Percentiles rank a stretch among this genome's conserved stretches.
phyloP scores from a whole-genome alignment of 2,888 invertebrate genomes.

The Abrostola triplasia region DNA sequence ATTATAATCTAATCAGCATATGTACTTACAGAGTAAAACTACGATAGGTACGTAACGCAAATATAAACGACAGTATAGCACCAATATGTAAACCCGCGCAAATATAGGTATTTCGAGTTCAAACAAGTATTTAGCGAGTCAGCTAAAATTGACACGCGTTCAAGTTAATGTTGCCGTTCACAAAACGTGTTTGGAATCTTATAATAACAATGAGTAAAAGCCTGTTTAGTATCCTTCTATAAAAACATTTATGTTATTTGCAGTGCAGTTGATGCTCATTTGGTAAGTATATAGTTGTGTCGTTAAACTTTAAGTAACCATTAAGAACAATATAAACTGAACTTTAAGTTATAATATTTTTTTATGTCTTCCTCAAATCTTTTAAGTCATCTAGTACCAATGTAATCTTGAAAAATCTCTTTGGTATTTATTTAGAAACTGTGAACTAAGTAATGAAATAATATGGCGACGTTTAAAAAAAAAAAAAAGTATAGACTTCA shows the following conservation, averaged over 20 bases:
- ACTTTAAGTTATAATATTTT: no score
- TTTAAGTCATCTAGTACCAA: no score
- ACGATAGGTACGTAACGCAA: neutral
- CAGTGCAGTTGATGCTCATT: slow-evolving; percentile 1
- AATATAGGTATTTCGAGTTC: slow-evolving; percentile 9
- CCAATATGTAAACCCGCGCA: slow-evolving; percentile 19
- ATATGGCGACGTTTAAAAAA: no score
- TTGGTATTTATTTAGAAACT: no score
- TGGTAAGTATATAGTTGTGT: neutral
- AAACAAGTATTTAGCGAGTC: slow-evolving; percentile 22
- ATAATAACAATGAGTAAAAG: slow-evolving; percentile 2
- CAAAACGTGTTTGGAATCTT: slow-evolving; percentile 20
- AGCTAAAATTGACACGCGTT: slow-evolving; percentile 19
- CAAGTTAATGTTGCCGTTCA: slow-evolving; percentile 10
- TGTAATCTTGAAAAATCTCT: neutral
- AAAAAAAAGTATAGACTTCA: no score
- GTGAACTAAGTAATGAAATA: no score
- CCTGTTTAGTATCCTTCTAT: slow-evolving; percentile 22
- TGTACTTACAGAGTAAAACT: no score
- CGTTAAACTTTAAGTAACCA: neutral
- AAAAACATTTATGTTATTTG: slow-evolving; percentile 19
- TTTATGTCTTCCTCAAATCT: no score
- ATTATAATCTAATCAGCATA: no score
- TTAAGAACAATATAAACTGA: no score
- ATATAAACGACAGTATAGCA: neutral